Conservation (phyloP, 2,113 vertebrate genomes). For the Tauraco erythrolophus region DNA sequence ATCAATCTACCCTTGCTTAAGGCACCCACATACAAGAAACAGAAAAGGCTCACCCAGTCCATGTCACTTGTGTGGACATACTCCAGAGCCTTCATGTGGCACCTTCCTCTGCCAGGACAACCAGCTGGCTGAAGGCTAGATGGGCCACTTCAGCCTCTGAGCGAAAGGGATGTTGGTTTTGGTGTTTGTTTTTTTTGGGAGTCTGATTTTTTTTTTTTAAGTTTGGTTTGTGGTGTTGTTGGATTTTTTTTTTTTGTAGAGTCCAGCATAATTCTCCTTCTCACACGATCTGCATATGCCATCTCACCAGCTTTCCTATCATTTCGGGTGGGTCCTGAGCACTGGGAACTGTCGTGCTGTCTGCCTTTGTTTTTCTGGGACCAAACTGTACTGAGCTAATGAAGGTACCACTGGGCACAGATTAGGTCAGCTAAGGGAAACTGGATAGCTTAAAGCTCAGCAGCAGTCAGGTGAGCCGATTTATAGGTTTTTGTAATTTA, state of each 20-base stretch:
- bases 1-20: neutral
- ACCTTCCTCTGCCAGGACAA: neutral
- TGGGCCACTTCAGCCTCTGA: neutral
- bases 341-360: neutral
- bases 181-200: neutral
- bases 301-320: neutral
- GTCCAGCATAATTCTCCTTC: neutral
- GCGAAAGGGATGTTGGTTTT: neutral
- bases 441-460: neutral
- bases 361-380: neutral
- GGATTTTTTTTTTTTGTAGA: neutral
- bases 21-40: rapidly evolving
- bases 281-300: neutral
- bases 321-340: neutral
- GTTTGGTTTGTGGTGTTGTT: neutral
- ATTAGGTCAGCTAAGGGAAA: neutral
- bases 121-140: neutral
- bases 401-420: neutral
- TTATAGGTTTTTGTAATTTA: neutral
- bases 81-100: neutral
- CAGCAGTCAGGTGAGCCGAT: neutral
- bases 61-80: neutral
- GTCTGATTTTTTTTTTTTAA: neutral
- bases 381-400: neutral
- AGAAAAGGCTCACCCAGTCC: neutral